phyloP scores from a whole-genome alignment of 2,888 invertebrate genomes.

The Caenorhabditis imperialis region DNA sequence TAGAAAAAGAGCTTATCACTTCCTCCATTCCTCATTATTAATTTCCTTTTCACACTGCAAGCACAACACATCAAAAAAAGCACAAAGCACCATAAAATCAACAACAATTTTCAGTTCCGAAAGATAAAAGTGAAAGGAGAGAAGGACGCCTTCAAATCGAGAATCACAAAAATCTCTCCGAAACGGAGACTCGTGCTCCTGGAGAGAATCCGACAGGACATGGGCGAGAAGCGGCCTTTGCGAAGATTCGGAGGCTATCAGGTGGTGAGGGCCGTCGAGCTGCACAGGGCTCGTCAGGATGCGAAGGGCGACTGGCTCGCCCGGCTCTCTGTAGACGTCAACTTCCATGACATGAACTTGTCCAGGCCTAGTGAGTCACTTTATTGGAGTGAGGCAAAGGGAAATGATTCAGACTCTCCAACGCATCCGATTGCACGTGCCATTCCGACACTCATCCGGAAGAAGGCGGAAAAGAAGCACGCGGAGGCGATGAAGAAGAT shows the following conservation, averaged over 20 bases:
- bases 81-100: too few relatives aligned
- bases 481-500: slow-evolving; percentile 33
- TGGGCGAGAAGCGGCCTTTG: slow-evolving; percentile 32
- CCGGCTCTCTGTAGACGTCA: slow-evolving; percentile 28
- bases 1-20: too few relatives aligned
- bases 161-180: slow-evolving; percentile 19
- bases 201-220: slow-evolving; percentile 37
- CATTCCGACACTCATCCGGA: slow-evolving; percentile 23
- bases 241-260: slow-evolving; percentile 31
- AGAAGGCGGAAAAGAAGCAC: slow-evolving; percentile 39
- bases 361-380: slow-evolving; percentile 38
- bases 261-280: slow-evolving; percentile 27
- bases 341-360: slow-evolving; percentile 35
- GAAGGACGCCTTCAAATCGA: slow-evolving; percentile 7
- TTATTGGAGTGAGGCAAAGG: not conserved
- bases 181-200: slow-evolving; percentile 23
- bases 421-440: slow-evolving; percentile 23
- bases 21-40: too few relatives aligned
- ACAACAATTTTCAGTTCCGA: slow-evolving; percentile 30
- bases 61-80: too few relatives aligned
- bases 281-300: slow-evolving; percentile 28
- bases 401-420: slow-evolving; percentile 22
- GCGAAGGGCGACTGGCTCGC: slow-evolving; percentile 21
- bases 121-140: slow-evolving; percentile 19
- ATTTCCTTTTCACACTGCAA: too few relatives aligned